Conservation (phyloP, 2,113 vertebrate genomes). For the Platysteira castanea region DNA sequence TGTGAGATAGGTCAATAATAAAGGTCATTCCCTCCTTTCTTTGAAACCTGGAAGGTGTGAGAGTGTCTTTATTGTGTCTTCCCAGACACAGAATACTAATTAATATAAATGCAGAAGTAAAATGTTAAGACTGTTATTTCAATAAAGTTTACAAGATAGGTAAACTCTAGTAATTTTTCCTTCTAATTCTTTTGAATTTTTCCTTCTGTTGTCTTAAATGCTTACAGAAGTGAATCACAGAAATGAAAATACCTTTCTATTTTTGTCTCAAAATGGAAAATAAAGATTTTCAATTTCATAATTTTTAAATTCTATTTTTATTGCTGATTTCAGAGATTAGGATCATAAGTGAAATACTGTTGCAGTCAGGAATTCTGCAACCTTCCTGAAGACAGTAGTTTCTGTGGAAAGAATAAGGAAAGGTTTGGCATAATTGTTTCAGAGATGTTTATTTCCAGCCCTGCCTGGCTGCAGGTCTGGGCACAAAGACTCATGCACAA, state of each 20-base stretch:
- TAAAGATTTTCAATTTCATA: background rate
- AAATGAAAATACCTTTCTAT: background rate
- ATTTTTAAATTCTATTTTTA: background rate
- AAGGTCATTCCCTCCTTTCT: too few relatives aligned
- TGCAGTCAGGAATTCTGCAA: too few relatives aligned
- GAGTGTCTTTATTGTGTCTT: too few relatives aligned
- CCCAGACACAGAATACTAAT: background rate
- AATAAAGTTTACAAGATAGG: background rate
- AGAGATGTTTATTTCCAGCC: too few relatives aligned
- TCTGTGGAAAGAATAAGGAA: too few relatives aligned
- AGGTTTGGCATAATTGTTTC: too few relatives aligned
- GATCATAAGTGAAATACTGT: background rate
- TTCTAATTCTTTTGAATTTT: background rate
- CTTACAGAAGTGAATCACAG: background rate
- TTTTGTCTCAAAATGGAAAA: background rate
- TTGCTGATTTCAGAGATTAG: background rate
- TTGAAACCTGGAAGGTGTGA: too few relatives aligned
- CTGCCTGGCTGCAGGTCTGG: too few relatives aligned
- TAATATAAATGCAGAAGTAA: background rate
- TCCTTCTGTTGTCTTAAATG: background rate
- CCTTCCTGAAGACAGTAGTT: too few relatives aligned
- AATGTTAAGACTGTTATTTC: background rate
- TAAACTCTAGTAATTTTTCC: background rate
- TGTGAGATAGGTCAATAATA: too few relatives aligned
- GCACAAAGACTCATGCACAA: too few relatives aligned